A percentile compares a stretch with the other conserved stretches of the same genome.
Evolutionary conservation across 1,140 invertebrate genomes (phyloP).

Genomic region (Wiebesia pumilae): DNA sequence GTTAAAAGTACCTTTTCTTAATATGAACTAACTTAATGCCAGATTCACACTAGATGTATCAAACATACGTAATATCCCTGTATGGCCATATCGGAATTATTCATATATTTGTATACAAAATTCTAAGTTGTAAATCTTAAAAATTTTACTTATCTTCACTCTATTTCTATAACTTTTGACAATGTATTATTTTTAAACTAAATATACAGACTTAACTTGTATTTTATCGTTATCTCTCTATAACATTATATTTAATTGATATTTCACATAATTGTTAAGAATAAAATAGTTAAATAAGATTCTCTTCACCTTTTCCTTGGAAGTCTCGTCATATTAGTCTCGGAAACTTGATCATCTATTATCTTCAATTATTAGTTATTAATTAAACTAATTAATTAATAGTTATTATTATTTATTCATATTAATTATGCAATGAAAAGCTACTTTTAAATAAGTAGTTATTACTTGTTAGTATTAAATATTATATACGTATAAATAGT

Average conservation of each 20-base stretch:
- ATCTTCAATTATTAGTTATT: background rate
- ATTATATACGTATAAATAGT: background rate
- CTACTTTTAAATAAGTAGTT: background rate
- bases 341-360: background rate
- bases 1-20: background rate
- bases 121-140: background rate
- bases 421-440: background rate
- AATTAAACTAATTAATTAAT: background rate
- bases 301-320: background rate
- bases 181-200: background rate
- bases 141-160: background rate
- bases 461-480: background rate
- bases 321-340: background rate
- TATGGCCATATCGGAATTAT: background rate
- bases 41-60: background rate
- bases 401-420: background rate
- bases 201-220: background rate
- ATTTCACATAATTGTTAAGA: background rate
- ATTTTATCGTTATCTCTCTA: background rate
- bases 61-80: background rate
- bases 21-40: background rate
- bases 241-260: slow-evolving; percentile 2
- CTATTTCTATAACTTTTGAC: background rate
- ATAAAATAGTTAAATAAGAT: background rate
- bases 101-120: background rate